Evolutionary conservation across 2,113 vertebrate genomes (phyloP).

Genomic region (Petrocephalus zakoni): DNA sequence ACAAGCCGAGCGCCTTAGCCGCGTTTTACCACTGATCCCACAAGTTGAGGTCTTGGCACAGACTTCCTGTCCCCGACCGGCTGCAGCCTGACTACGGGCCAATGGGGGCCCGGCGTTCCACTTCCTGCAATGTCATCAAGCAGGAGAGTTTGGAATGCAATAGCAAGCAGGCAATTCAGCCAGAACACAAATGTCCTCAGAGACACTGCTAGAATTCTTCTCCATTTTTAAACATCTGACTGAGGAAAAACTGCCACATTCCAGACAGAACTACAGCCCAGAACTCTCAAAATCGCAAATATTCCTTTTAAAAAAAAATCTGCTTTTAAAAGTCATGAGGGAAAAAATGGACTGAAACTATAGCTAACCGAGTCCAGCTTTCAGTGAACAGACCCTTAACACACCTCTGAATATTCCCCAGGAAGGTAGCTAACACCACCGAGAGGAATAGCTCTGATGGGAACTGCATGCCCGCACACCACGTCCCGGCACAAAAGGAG

Average conservation of each 20-base stretch:
- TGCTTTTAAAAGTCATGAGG: neutral
- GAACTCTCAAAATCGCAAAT: neutral
- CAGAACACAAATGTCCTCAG: neutral
- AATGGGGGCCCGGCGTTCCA: neutral
- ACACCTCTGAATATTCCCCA: neutral
- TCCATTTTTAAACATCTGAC: neutral
- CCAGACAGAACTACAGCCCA: neutral
- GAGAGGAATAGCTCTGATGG: neutral
- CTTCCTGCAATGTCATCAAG: constrained; percentile 2
- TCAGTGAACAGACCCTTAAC: neutral
- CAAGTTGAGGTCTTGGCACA: neutral
- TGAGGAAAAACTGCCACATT: neutral
- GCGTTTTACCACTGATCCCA: neutral
- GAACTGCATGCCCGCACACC: neutral
- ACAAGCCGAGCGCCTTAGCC: neutral
- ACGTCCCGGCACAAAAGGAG: neutral
- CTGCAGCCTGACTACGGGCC: neutral
- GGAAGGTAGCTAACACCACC: neutral
- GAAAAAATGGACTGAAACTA: neutral
- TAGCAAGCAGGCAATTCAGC: neutral
- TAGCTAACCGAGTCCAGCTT: neutral
- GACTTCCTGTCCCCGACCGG: neutral
- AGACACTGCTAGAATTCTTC: neutral
- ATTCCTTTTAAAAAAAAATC: neutral
- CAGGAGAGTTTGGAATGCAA: neutral